These are phyloP conservation scores for Heteromyza rotundicornis DNA, from an alignment of 2,888 invertebrate genomes.

Conservation along the genomic window DNA sequence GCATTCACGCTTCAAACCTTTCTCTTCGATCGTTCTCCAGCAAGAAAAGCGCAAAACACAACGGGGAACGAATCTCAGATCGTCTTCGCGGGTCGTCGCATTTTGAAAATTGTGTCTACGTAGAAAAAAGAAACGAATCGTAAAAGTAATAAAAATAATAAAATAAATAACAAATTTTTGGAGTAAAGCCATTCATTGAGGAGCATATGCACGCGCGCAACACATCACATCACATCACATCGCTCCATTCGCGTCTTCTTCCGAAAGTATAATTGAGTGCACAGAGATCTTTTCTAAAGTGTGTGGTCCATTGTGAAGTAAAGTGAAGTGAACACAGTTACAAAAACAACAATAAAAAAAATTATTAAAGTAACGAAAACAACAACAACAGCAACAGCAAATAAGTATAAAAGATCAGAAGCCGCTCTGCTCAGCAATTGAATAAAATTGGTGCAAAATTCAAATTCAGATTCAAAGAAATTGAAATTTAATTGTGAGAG, in stretches of 20 bases:
- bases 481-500: constrained; percentile 25
- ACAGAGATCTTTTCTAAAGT: constrained; percentile 5
- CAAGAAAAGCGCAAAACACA: too few species aligned
- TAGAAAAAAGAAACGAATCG: neutral
- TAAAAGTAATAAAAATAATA: neutral
- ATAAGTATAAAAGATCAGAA: neutral
- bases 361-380: constrained; percentile 13
- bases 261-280: constrained; percentile 14
- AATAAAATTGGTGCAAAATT: constrained; percentile 33
- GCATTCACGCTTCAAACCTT: constrained; percentile 59
- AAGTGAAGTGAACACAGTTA: neutral
- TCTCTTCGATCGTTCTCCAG: constrained; percentile 42
- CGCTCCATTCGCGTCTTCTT: neutral
- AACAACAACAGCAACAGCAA: constrained; percentile 7
- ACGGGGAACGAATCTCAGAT: too few species aligned
- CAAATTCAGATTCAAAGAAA: constrained; percentile 16
- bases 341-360: constrained; percentile 17
- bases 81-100: too few species aligned
- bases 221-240: neutral
- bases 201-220: neutral
- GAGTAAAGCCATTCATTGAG: neutral
- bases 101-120: too few species aligned
- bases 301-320: constrained; percentile 26
- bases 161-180: neutral
- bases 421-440: constrained; percentile 39